Conservation (phyloP, 2,113 vertebrate genomes). For the Oryctolagus cuniculus region mOryCun1.1 NC_091438.1:7592501-7593000, state of each 20-base stretch:
- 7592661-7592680: background rate
- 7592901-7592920: background rate
- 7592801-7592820: constrained; percentile 33
- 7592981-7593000: background rate
- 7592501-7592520: constrained; percentile 2
- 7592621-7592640: too few species aligned
- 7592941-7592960: background rate
- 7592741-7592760: constrained; percentile 41
- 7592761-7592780: constrained; percentile 59
- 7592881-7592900: background rate
- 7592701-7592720: background rate
- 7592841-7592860: background rate
- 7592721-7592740: constrained; percentile 27
- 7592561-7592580: background rate
- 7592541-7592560: background rate
- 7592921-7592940: background rate
- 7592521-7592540: constrained; percentile 10
- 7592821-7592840: constrained; percentile 1
- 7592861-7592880: background rate
- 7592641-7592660: background rate
- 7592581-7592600: background rate
- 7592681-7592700: background rate
- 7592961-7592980: background rate
- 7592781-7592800: background rate
- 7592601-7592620: background rate